Evolutionary conservation across 2,113 vertebrate genomes (phyloP), one percentile per base, ranked within the genome.

Genomic region (Prietella phreatophila): DNA sequence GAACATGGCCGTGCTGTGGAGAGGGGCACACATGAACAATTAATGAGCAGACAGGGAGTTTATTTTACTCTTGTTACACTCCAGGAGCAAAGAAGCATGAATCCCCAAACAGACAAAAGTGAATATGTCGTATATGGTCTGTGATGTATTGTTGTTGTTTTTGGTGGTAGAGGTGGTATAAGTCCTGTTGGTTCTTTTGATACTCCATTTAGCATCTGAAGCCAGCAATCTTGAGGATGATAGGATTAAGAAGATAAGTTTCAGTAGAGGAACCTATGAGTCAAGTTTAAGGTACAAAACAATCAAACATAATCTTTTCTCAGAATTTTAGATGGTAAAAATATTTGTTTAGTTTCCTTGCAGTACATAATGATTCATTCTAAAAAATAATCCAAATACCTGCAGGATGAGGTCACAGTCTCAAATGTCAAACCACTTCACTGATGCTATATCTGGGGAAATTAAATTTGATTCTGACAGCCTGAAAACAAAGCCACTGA

Each of bases 61-160:
- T 96, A 95, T 88, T 96, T 95, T 87, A 96, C 95, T 19, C 88
- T 96, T 63, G 94, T 95, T 88, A 96, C 95, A 14, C 93, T 96
- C 65, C 96, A 96, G 90, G 94, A 93, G 83, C 92, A 95, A 88
- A 90, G 76, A 55, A 84, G 56, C 42, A 47, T 33, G 84, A 89
- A 79, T 67, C 73, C 78, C 65, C 91, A 50, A 83, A 65, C 81
- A 89, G 78, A 92, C 89, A 80, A 82, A 27, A 61, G 90, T 95
- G 86, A 78, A 91, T 85, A 22, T 19, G 56, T 47, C 3, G 13
- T 73, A 50, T 76, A 27, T 76, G 1, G 7, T 15, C 11, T 63
- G 22, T 82, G 9, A 60, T 56, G n/a, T 53, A 55, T 96, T 47
- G 42, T 80, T 80, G 8, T 10, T 80, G 30, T 27, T 81, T n/a